Evolutionary conservation across 1,140 invertebrate species (phyloP), one percentile per base, ranked within the genome.

Genomic region (Tetranychus urticae): DNA sequence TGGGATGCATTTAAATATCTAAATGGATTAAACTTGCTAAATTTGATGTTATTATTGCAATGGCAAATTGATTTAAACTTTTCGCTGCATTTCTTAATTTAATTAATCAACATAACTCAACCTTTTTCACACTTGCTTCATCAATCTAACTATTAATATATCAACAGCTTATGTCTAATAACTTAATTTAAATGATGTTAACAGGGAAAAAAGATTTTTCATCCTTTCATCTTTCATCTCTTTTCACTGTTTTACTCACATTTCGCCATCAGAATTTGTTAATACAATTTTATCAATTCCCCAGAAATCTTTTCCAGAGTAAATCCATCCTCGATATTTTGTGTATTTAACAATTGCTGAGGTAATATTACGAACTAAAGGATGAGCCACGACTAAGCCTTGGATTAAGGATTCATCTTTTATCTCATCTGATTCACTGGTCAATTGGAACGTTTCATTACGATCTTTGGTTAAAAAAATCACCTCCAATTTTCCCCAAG

Each of bases 301-400:
- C 68, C 70, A 70, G 37, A 80, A 75, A 55, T 80, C 78, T 46
- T 86, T 73, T 0, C 86, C 87, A 14, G 83, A 85, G n/a, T 82
- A 86, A 56, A 91, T 78, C 88, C 88, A 92, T 3, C 88, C 88
- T 61, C 81, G 84, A 73, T 91, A 92, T 0, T 86, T 85, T 2
- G 82, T 85, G 73, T 92, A 92, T 57, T 83, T 80, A 6, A 92
- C 73, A 69, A 84, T 78, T 0, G 83, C 77, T 48, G 78, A 77
- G 13, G 77, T 75, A 33, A 83, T 80, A 64, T 83, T 81, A 7
- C 80, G 78, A 14, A 48, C 36, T 39, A 91, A 73, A 3, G 87
- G 87, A 76, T 91, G 87, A 2, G 87, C 85, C 0, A 91, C 88
- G 39, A 91, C 75, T 56, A 92, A 83, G 10, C 65, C 62, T 48